Evolutionary conservation across 2,797 vertebrate genomes (phyloP).

Genomic region (Ceryle rudis): DNA sequence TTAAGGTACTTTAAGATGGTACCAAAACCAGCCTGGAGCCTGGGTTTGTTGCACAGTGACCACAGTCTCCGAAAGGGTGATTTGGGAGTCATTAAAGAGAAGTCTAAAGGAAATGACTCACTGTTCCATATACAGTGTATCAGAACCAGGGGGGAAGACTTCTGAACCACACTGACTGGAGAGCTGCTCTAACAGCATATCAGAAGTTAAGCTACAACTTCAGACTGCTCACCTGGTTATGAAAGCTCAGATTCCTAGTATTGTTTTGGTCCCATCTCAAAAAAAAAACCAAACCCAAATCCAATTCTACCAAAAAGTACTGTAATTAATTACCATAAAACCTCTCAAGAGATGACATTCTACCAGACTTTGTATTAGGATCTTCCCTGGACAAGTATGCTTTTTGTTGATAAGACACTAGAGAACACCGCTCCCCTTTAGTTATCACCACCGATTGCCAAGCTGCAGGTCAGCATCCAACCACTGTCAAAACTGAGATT

Average conservation of each 20-base stretch:
- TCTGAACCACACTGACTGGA: not conserved
- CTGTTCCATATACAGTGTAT: not conserved
- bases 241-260: not conserved
- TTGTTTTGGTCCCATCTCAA: not conserved
- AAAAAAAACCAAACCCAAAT: not conserved
- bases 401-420: not conserved
- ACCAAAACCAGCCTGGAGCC: not conserved
- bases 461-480: not conserved
- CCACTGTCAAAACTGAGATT: not conserved
- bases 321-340: not conserved
- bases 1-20: not conserved
- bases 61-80: not conserved
- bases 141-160: not conserved
- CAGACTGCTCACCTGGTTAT: not conserved
- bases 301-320: not conserved
- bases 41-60: not conserved
- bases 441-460: not conserved
- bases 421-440: not conserved
- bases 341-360: not conserved
- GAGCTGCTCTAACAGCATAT: not conserved
- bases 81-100: not conserved
- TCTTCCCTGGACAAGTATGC: not conserved
- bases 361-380: not conserved
- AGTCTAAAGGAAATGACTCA: not conserved
- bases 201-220: not conserved